Percentiles rank a stretch among this genome's conserved stretches.
Conservation (phyloP, 2,888 invertebrate species). For the Dicyrtoma fusca region DNA sequence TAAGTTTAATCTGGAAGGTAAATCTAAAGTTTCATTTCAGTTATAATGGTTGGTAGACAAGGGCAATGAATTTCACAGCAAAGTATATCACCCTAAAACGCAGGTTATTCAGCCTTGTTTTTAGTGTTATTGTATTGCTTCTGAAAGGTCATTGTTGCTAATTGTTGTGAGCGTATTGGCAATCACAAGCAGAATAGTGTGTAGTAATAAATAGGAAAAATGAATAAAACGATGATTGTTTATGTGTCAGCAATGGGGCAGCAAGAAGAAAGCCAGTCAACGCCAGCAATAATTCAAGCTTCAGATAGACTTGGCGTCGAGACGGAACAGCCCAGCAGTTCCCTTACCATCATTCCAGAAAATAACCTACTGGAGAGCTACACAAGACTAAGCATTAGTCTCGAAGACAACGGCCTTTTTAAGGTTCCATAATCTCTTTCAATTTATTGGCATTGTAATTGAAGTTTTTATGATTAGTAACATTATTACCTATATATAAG, state of each 20-base stretch:
- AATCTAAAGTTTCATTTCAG: too few species aligned
- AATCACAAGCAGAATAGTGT: background rate
- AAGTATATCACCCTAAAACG: too few species aligned
- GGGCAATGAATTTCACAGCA: too few species aligned
- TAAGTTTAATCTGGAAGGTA: conserved; percentile 80
- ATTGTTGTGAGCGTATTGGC: too few species aligned
- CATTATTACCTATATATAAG: too few species aligned
- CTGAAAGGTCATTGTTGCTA: background rate
- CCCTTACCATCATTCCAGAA: conserved; percentile 82
- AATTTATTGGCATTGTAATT: conserved; percentile 12
- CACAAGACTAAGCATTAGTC: conserved; percentile 81
- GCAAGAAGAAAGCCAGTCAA: conserved; percentile 88
- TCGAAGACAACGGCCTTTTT: conserved; percentile 79
- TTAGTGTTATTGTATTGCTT: background rate
- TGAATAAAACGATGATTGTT: too few species aligned
- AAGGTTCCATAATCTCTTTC: conserved; percentile 62
- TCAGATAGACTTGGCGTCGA: conserved; percentile 60
- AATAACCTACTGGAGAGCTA: conserved; percentile 83
- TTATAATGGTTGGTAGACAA: too few species aligned
- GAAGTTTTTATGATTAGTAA: background rate
- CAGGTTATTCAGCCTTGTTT: too few species aligned
- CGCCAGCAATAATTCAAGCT: conserved; percentile 78
- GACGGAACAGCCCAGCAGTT: conserved; percentile 64
- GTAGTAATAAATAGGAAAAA: background rate
- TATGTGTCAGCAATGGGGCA: conserved; percentile 70